Evolutionary conservation across 2,888 invertebrate species (phyloP), one percentile per base, ranked within the genome.

Genomic region (Metallyticus violacea): DNA sequence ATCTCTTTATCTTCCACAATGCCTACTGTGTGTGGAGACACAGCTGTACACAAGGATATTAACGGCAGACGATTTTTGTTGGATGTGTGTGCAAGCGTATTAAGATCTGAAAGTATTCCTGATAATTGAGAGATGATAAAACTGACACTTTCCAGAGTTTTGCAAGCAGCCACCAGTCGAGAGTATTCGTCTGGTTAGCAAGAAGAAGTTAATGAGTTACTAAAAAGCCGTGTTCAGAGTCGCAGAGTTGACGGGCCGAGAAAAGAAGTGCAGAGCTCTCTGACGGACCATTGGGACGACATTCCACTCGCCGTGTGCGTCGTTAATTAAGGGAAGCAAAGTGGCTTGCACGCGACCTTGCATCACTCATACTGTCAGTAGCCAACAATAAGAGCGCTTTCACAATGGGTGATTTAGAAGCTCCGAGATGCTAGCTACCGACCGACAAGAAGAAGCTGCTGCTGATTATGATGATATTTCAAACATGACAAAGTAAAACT

Each of bases 391-490:
- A 62, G 76, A 7, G 29, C n/a, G 25, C 25, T 9, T 29, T 22
- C 62, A 82, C 82, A 82, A 82, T 82, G 82, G 82, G 82, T 82
- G 76, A 82, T 82, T 76, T 82, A 82, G 76, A 26, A 26, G 62
- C 30, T 40, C 40, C 82, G 9, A 30, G 28, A 81, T 9, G 25
- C 15, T 15, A 26, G 9, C n/a, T 26, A 25, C n/a, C 7, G 25
- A 40, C n/a, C 30, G 22, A 62, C 40, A 62, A 62, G 40, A 62
- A 62, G 40, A 62, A 62, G 40, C 40, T 62, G 40, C 40, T 62
- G 40, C 40, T 62, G 40, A 62, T 62, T 62, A 62, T 62, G 40
- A 62, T 62, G 40, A 62, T 62, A 62, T 62, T 62, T 62, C 40
- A 62, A 62, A 62, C 40, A 62, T 62, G 40, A 62, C 40, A 62